phyloP scores from a whole-genome alignment of 2,888 invertebrate species.

The Ypsolopha scabrella region DNA sequence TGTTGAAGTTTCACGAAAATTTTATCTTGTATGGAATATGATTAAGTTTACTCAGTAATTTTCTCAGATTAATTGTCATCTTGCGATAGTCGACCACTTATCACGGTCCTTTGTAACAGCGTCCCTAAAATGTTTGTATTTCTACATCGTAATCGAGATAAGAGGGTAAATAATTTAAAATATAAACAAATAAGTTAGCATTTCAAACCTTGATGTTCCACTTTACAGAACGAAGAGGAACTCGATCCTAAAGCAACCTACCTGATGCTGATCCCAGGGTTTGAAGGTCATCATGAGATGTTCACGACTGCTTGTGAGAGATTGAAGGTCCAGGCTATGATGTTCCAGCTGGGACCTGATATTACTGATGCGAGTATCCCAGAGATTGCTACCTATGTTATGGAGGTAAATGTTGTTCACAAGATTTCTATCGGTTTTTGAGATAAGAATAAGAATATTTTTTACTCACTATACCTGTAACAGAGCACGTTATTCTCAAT shows the following conservation, averaged over 20 bases:
- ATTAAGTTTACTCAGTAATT: too few relatives aligned
- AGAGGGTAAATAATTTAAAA: too few relatives aligned
- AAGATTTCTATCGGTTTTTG: too few relatives aligned
- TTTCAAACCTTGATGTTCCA: too few relatives aligned
- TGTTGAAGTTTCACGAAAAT: too few relatives aligned
- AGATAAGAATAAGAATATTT: neutral
- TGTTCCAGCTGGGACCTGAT: constrained; percentile 28
- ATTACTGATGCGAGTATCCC: constrained; percentile 22
- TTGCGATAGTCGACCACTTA: too few relatives aligned
- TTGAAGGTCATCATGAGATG: constrained; percentile 31
- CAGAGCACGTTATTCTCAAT: neutral
- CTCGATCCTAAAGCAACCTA: constrained; percentile 21
- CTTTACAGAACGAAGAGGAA: constrained; percentile 21
- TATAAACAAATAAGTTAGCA: too few relatives aligned
- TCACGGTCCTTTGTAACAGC: too few relatives aligned
- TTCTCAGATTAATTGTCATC: too few relatives aligned
- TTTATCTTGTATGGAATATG: too few relatives aligned
- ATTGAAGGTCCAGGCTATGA: constrained; percentile 27
- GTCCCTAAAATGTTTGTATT: too few relatives aligned
- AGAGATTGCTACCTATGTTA: constrained; percentile 24
- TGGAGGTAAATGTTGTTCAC: constrained; percentile 19
- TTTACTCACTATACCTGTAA: neutral
- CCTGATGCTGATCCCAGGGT: constrained; percentile 35
- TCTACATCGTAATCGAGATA: too few relatives aligned
- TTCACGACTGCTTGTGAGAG: constrained; percentile 24